These are phyloP conservation scores for Megaceryle torquata DNA, from an alignment of 2,113 vertebrate species.

Conservation along the genomic window DNA sequence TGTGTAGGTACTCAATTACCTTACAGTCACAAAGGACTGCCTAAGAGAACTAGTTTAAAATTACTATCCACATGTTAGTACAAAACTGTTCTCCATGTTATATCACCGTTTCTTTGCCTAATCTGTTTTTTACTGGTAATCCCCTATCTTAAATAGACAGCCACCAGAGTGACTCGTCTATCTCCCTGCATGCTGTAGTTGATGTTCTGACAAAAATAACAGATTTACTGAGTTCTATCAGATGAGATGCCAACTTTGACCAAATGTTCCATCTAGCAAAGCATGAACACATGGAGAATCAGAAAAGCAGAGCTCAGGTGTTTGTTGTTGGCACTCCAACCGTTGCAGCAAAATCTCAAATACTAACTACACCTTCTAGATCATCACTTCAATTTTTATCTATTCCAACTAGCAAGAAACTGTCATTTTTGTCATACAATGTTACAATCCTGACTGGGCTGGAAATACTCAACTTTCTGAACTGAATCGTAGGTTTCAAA, in stretches of 20 bases:
- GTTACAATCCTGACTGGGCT: neutral
- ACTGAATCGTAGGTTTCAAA: neutral
- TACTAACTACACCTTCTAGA: neutral
- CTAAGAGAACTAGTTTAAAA: neutral
- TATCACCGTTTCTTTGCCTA: neutral
- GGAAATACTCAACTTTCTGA: neutral
- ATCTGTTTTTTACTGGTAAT: neutral
- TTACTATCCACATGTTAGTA: neutral
- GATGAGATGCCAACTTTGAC: neutral
- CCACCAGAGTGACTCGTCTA: neutral
- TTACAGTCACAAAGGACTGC: neutral
- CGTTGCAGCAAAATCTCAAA: neutral
- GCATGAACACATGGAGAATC: neutral
- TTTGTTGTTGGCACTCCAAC: neutral
- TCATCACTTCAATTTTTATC: neutral
- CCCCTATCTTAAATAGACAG: neutral
- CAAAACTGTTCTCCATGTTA: neutral
- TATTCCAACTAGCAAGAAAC: neutral
- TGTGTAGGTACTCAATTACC: neutral
- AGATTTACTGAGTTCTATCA: neutral
- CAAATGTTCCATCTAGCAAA: neutral
- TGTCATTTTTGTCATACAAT: neutral
- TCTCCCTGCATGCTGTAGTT: neutral
- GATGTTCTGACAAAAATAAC: neutral
- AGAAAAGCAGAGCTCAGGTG: neutral